Conservation (phyloP, 92 coral and sea anemone species). For the Heliopora coerulea region DNA sequence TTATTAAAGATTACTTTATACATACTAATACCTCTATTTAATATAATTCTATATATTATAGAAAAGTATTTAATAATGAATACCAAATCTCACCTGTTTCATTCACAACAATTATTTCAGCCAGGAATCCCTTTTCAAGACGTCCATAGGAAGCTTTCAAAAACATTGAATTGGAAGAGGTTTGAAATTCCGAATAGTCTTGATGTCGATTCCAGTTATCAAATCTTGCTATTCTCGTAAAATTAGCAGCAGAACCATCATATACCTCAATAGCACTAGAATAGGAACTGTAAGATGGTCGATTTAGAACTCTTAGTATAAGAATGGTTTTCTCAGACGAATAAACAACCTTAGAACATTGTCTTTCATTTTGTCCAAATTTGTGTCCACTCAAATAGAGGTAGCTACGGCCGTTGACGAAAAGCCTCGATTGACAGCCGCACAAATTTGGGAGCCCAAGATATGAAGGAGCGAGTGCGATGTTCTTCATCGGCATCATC, state of each 20-base stretch:
- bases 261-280: neutral
- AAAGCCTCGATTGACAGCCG: neutral
- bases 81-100: neutral
- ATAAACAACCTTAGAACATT: neutral
- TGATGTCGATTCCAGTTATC: neutral
- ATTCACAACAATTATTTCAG: neutral
- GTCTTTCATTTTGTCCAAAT: neutral
- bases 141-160: neutral
- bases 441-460: neutral
- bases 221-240: neutral
- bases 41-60: too few species aligned
- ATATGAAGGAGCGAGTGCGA: neutral
- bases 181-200: neutral
- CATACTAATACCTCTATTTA: too few species aligned
- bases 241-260: neutral
- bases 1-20: too few species aligned
- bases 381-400: neutral
- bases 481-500: neutral
- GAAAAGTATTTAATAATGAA: neutral
- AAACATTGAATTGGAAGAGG: conserved; percentile 2
- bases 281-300: neutral
- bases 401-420: neutral
- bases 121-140: neutral
- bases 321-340: neutral
- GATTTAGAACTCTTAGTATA: neutral